phyloP scores from a whole-genome alignment of 2,113 vertebrate genomes.

The Xiphophorus hellerii region DNA sequence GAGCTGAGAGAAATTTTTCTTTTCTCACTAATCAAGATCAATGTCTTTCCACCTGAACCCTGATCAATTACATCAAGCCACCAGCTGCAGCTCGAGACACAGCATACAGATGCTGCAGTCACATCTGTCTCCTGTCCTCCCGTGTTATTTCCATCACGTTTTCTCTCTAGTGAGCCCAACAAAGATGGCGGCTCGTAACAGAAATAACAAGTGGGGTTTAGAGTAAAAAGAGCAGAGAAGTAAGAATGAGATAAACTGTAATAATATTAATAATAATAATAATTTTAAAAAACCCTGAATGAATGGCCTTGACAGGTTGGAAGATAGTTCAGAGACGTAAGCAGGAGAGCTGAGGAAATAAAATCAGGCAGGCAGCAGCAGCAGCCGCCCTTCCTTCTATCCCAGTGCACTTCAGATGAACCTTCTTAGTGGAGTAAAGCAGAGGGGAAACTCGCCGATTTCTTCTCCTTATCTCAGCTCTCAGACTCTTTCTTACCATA shows the following conservation, averaged over 20 bases:
- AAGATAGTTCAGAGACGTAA: background rate
- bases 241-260: background rate
- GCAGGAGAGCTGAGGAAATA: background rate
- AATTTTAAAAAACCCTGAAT: background rate
- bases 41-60: conserved; percentile 25
- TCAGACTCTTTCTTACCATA: background rate
- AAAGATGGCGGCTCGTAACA: conserved; percentile 10
- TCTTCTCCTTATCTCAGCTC: conserved; percentile 45
- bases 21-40: conserved; percentile 44
- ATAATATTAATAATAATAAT: background rate
- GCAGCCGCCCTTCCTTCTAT: conserved; percentile 45
- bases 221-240: background rate
- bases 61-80: conserved; percentile 19
- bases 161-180: background rate
- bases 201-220: background rate
- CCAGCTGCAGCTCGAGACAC: conserved; percentile 11
- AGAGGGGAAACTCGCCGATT: background rate
- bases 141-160: conserved; percentile 3
- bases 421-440: conserved; percentile 19
- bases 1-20: background rate
- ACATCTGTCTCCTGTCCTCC: conserved; percentile 1
- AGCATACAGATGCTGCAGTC: conserved; percentile 15
- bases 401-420: conserved; percentile 65
- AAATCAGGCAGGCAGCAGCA: background rate
- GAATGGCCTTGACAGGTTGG: background rate